Conservation (phyloP, 2,113 vertebrate species). For the Shinisaurus crocodilurus region DNA sequence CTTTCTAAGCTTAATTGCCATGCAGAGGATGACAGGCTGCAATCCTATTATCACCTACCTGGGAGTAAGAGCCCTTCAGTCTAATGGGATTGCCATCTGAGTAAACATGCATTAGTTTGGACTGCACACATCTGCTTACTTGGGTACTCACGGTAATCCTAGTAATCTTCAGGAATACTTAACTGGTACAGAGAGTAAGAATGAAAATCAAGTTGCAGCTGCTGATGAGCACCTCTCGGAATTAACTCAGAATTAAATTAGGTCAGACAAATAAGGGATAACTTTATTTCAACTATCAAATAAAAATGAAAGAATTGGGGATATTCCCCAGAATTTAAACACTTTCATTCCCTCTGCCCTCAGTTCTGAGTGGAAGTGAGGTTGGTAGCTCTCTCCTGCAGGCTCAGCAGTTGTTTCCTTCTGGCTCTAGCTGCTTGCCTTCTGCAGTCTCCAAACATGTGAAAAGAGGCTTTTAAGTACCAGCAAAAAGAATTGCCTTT, state of each 20-base stretch:
- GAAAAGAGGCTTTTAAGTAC: not conserved
- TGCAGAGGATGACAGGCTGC: no score
- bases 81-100: not conserved
- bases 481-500: not conserved
- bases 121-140: not conserved
- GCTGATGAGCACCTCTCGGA: not conserved
- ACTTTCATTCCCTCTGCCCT: not conserved
- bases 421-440: not conserved
- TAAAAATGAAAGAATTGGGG: not conserved
- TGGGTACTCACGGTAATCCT: not conserved
- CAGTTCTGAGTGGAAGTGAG: not conserved
- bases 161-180: not conserved
- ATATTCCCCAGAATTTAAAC: not conserved
- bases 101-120: not conserved
- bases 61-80: not conserved
- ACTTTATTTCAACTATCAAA: not conserved
- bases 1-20: no score
- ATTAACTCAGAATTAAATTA: not conserved
- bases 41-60: not conserved
- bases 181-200: not conserved
- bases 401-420: no score
- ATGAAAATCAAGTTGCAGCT: not conserved
- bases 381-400: no score
- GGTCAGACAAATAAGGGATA: not conserved
- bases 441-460: not conserved